Evolutionary conservation across 2,888 invertebrate genomes (phyloP).

Genomic region (Conistra vaccinii): DNA sequence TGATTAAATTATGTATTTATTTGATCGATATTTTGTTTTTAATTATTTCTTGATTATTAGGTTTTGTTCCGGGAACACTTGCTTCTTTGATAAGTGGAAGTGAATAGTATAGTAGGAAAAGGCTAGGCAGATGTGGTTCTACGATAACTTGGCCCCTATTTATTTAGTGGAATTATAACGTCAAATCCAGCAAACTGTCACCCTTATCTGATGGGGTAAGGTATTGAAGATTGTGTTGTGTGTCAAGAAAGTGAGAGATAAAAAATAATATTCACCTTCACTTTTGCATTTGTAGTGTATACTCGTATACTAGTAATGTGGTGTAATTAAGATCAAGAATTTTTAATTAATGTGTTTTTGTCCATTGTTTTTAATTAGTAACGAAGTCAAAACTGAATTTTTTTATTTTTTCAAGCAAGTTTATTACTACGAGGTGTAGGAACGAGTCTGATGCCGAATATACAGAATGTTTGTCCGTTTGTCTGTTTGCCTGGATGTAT

Average conservation of each 20-base stretch:
- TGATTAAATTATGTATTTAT: constrained; percentile 29
- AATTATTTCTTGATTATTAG: neutral
- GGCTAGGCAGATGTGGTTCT: neutral
- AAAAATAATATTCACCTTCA: neutral
- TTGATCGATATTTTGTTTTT: neutral
- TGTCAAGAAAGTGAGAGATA: neutral
- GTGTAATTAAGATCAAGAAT: neutral
- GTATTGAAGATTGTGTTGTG: neutral
- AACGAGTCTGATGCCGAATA: too few relatives aligned
- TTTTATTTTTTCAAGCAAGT: too few relatives aligned
- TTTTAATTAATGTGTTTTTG: too few relatives aligned
- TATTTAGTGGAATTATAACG: neutral
- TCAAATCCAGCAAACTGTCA: neutral
- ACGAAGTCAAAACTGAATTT: too few relatives aligned
- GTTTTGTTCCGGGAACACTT: neutral
- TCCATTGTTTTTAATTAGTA: too few relatives aligned
- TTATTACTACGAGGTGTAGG: too few relatives aligned
- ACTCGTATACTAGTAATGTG: neutral
- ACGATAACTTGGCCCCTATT: neutral
- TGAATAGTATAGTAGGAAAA: neutral
- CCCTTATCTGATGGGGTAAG: neutral
- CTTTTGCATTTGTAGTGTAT: neutral
- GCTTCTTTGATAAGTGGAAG: neutral
- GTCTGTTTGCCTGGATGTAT: too few relatives aligned
- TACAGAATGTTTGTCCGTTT: too few relatives aligned